Percentiles rank a stretch among this genome's conserved stretches.
phyloP scores from a whole-genome alignment of 2,113 vertebrate genomes.

The Apteryx mantelli region DNA sequence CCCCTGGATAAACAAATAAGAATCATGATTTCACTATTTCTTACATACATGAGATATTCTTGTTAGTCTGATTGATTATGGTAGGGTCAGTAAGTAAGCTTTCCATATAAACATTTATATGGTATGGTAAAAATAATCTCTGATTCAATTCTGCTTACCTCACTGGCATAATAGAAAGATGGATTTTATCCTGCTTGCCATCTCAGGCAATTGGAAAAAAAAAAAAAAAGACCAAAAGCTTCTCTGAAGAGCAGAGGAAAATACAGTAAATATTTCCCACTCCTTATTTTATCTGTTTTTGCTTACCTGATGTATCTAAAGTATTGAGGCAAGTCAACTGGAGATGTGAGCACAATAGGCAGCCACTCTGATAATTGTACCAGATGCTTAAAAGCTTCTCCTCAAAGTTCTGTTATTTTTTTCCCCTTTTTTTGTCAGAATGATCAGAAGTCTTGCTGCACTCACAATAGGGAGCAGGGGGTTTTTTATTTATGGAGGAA shows the following conservation, averaged over 20 bases:
- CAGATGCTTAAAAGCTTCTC: not conserved
- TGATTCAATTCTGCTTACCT: not conserved
- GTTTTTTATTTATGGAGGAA: not conserved
- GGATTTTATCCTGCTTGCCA: not conserved
- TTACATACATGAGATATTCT: not conserved
- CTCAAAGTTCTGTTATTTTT: not conserved
- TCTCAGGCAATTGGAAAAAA: not conserved
- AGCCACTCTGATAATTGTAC: not conserved
- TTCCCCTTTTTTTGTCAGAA: not conserved
- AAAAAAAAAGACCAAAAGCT: not conserved
- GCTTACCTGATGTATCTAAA: not conserved
- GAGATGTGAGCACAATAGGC: not conserved
- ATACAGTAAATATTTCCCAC: not conserved
- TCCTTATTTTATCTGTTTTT: conserved; percentile 6
- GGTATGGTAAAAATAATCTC: not conserved
- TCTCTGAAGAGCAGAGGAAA: not conserved
- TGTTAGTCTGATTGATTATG: not conserved
- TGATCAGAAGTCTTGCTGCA: not conserved
- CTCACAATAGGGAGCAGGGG: not conserved
- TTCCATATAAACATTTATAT: not conserved
- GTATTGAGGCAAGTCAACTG: not conserved
- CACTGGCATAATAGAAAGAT: not conserved
- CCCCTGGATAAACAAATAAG: not conserved
- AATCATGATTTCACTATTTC: not conserved
- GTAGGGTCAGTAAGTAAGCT: not conserved